These are phyloP conservation scores for Hemicrepidius hirtus DNA, from an alignment of 2,888 invertebrate species.

Conservation along the genomic window DNA sequence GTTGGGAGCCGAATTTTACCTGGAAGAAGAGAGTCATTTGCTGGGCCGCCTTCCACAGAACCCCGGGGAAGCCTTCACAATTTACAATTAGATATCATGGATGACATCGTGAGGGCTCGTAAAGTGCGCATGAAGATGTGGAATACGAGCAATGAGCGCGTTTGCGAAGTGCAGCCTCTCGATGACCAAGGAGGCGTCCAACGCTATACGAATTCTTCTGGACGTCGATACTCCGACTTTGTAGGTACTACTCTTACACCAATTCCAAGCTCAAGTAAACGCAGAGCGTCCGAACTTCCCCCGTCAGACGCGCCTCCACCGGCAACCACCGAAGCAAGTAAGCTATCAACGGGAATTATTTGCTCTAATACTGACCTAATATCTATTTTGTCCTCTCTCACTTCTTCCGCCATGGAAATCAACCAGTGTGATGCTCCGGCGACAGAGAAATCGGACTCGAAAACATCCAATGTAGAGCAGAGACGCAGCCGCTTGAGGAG, in stretches of 20 bases:
- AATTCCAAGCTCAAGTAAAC: slow-evolving; percentile 75
- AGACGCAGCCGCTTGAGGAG: slow-evolving; percentile 78
- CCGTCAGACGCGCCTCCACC: slow-evolving; percentile 65
- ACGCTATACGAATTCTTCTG: slow-evolving; percentile 73
- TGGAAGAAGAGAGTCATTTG: slow-evolving; percentile 69
- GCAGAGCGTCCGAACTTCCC: slow-evolving; percentile 86
- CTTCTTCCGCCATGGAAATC: slow-evolving; percentile 88
- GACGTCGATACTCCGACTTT: slow-evolving; percentile 84
- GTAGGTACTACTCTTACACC: slow-evolving; percentile 78
- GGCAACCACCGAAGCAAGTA: slow-evolving; percentile 67
- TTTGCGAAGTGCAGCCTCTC: slow-evolving; percentile 88
- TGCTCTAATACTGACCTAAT: slow-evolving; percentile 89
- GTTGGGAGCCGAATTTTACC: slow-evolving; percentile 70
- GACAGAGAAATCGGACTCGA: slow-evolving; percentile 60
- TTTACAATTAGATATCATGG: slow-evolving; percentile 90
- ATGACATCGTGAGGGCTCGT: slow-evolving; percentile 88
- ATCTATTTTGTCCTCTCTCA: slow-evolving; percentile 85
- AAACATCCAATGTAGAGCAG: slow-evolving; percentile 68
- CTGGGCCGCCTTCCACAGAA: slow-evolving; percentile 84
- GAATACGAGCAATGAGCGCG: slow-evolving; percentile 85
- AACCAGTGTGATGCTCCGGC: slow-evolving; percentile 77
- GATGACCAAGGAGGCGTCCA: slow-evolving; percentile 79
- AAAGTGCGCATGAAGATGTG: slow-evolving; percentile 90
- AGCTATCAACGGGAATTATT: slow-evolving; percentile 77
- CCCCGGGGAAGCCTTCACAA: slow-evolving; percentile 87